Conservation (phyloP, 2,797 vertebrate species). For the Trematomus bernacchii region DNA sequence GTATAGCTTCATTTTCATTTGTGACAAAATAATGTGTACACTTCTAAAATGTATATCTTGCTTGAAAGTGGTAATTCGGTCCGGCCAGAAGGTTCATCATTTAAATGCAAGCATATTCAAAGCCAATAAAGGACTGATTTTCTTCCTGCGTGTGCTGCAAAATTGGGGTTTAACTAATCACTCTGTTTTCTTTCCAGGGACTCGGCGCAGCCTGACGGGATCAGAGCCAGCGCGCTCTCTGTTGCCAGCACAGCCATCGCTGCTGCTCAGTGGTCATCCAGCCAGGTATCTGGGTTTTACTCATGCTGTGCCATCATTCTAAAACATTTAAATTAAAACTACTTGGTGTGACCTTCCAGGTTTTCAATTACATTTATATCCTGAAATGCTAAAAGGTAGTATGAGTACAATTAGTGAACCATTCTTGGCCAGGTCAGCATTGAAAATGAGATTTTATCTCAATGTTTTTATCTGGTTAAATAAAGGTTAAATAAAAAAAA, state of each 20-base stretch:
- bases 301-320: not conserved
- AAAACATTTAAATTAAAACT: not conserved
- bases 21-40: not conserved
- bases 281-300: conserved; percentile 85
- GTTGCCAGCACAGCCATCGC: conserved; percentile 95
- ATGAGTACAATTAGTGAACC: not conserved
- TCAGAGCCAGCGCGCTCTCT: conserved; percentile 91
- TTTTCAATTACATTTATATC: not conserved
- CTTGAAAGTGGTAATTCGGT: not conserved
- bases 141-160: not conserved
- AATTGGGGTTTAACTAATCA: not conserved
- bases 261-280: conserved; percentile 96
- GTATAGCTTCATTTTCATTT: too few relatives aligned
- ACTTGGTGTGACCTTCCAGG: not conserved
- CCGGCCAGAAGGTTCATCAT: not conserved
- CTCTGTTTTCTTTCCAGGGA: conserved; percentile 81
- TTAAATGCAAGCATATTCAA: not conserved
- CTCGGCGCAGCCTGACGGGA: conserved; percentile 89
- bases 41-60: not conserved
- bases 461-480: too few relatives aligned
- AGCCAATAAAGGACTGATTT: not conserved
- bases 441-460: too few relatives aligned
- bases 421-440: too few relatives aligned
- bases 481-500: too few relatives aligned
- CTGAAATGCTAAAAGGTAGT: not conserved